Base-by-base conservation (phyloP, 2,888 invertebrate genomes). In the Stegana nigrithorax region DNA sequence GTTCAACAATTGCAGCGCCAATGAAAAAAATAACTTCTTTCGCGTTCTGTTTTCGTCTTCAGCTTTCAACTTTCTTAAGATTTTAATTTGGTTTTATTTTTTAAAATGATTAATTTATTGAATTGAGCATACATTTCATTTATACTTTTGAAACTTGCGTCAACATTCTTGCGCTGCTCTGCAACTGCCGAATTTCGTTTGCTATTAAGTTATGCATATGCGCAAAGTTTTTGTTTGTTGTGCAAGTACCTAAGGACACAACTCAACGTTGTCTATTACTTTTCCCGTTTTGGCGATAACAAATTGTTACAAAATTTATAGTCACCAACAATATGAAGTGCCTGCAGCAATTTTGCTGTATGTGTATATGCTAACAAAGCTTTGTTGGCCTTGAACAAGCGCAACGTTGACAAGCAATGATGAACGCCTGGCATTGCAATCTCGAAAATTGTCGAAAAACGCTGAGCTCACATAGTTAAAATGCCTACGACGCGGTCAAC, bases 121-220 rank as follows among this genome's bases (percentile, higher is more conserved):
- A 74, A 73, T 70, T 78, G 68, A 51, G 72, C 67, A 69, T 74
- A 66, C 75, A 78, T 73, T 75, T 69, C 66, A 66, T 71, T 59
- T 59, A 23, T 59, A 14, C 25, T 50, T 50, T 73, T 62, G 64
- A 55, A 55, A 55, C 32, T 55, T 55, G n/a, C n/a, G 32, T 17
- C 25, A 50, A 50, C 5, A 26, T 26, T 50, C 26, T 21, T 32
- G 2, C 8, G n/a, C n/a, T 10, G 42, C n/a, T 42, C 17, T 42
- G 42, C 4, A 12, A 42, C 2, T 14, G n/a, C 14, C 2, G 42
- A 42, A n/a, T 42, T 10, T 12, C n/a, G 8, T n/a, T 5, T 39
- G 12, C n/a, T 42, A n/a, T 14, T 32, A 4, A 32, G n/a, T 32
- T 32, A 12, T 32, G 32, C n/a, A n/a, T 32, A 8, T 32, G 32